Conservation (phyloP, 2,797 vertebrate species). For the Falco concolor region DNA sequence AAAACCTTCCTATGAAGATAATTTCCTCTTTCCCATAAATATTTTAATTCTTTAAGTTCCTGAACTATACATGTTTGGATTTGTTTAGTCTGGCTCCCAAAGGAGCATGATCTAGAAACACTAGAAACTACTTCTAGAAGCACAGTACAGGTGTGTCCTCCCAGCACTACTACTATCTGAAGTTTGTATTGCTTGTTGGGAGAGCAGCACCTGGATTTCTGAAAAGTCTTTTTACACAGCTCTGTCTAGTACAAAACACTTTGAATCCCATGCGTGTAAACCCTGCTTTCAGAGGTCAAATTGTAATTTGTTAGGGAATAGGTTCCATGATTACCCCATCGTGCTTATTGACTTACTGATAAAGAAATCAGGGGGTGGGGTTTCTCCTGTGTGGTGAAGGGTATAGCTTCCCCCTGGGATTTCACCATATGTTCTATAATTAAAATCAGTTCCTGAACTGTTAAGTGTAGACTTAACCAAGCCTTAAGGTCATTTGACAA, state of each 20-base stretch:
- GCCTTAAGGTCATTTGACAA: neutral
- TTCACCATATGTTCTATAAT: neutral
- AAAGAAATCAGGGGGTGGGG: neutral
- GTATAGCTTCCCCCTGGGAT: neutral
- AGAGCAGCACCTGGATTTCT: neutral
- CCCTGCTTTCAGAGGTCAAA: neutral
- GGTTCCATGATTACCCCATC: neutral
- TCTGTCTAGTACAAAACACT: neutral
- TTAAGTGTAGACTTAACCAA: neutral
- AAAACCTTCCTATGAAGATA: neutral
- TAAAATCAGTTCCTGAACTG: neutral
- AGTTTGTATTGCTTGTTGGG: neutral
- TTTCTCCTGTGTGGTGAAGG: neutral
- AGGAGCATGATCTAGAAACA: neutral
- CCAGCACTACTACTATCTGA: neutral
- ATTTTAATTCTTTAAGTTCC: neutral
- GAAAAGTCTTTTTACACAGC: neutral
- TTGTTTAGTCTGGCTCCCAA: neutral
- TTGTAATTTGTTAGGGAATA: neutral
- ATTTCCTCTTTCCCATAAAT: too few species aligned
- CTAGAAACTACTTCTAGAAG: neutral
- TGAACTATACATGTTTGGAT: neutral
- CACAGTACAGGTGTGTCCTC: neutral
- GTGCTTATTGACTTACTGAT: neutral
- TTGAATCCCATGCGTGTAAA: neutral